Evolutionary conservation across 2,797 vertebrate species (phyloP).

Genomic region (Triplophysa bombifrons): DNA sequence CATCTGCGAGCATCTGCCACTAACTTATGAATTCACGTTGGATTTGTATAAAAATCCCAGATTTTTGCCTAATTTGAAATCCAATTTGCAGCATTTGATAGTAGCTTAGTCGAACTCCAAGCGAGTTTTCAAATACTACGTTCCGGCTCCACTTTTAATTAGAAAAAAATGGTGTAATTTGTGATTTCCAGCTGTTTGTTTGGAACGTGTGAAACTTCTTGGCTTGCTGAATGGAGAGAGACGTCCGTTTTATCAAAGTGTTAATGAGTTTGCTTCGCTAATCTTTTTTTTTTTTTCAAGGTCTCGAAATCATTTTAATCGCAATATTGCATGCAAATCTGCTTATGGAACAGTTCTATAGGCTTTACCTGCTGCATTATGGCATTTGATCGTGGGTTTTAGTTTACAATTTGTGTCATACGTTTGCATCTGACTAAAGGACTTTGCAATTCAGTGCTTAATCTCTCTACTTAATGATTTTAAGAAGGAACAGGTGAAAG

Average conservation of each 20-base stretch:
- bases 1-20: too few species aligned
- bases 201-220: background rate
- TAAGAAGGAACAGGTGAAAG: background rate
- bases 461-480: background rate
- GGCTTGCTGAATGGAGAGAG: conserved; percentile 11
- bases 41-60: background rate
- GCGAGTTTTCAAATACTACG: background rate
- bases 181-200: conserved; percentile 34
- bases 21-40: background rate
- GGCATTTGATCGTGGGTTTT: background rate
- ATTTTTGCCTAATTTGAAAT: background rate
- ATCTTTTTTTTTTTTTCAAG: conserved; percentile 33
- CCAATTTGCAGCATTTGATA: background rate
- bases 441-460: background rate
- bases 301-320: conserved; percentile 28
- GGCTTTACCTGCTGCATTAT: conserved; percentile 14
- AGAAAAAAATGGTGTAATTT: conserved; percentile 20
- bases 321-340: conserved; percentile 32
- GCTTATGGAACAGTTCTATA: background rate
- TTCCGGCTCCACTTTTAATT: conserved; percentile 24
- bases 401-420: background rate
- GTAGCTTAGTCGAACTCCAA: background rate
- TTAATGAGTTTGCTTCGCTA: conserved; percentile 30
- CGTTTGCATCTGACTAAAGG: background rate
- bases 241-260: conserved; percentile 24